A percentile compares a stretch with the other conserved stretches of the same genome.
Evolutionary conservation across 2,888 invertebrate species (phyloP).

Genomic region (Palloptera scutellata): DNA sequence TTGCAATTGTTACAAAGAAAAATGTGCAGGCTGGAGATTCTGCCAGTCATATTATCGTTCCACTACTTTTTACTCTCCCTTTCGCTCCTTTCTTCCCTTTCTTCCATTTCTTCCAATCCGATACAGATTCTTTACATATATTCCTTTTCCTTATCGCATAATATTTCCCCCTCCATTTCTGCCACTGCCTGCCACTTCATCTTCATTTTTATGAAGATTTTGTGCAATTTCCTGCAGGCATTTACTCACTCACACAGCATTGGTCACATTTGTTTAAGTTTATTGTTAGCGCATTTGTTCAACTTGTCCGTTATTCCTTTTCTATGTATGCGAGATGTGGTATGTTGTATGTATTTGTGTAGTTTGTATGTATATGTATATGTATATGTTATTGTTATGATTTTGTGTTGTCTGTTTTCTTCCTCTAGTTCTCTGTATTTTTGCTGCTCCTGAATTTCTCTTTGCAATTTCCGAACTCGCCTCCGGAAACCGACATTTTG

Average conservation of each 20-base stretch:
- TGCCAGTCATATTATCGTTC: too few species aligned
- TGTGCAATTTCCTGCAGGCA: conserved; percentile 5
- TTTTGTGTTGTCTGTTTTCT: not conserved
- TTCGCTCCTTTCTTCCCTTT: too few species aligned
- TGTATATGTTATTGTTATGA: not conserved
- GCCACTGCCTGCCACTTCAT: not conserved
- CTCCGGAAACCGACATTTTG: not conserved
- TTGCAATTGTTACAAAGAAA: too few species aligned
- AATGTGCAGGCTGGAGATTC: too few species aligned
- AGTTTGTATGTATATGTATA: not conserved
- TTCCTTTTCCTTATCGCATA: too few species aligned
- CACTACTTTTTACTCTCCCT: too few species aligned
- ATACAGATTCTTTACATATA: too few species aligned
- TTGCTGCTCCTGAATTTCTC: not conserved
- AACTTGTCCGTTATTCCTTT: too few species aligned
- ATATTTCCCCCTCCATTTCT: too few species aligned
- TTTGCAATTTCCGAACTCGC: conserved; percentile 4
- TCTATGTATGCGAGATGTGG: too few species aligned
- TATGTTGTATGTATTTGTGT: too few species aligned
- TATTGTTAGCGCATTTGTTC: not conserved
- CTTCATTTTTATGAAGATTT: not conserved
- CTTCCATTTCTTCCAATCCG: too few species aligned
- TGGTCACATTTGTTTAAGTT: conserved; percentile 1
- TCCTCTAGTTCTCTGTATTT: not conserved
- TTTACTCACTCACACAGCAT: not conserved